Evolutionary conservation across 2,888 invertebrate species (phyloP), one percentile per base, ranked within the genome.

Genomic region (Mamestra brassicae): DNA sequence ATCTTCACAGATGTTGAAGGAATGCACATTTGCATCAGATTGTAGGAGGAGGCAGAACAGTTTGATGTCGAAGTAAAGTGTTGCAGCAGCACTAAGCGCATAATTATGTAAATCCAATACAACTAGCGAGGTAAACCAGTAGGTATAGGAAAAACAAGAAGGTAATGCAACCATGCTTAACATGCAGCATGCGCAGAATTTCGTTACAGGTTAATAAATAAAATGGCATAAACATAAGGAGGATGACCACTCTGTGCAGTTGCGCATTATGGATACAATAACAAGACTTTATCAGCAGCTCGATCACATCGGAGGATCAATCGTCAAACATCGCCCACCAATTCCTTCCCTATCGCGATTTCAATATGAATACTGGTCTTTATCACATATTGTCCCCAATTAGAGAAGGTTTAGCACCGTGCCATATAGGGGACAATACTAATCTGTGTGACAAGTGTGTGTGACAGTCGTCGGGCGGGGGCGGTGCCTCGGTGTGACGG

Each of bases 401-500:
- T 70, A 80, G 72, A 85, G 72, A 68, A 71, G 76, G 71, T 79
- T 86, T 76, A 86, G 74, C 71, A 65, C 42, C 63, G 11, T 42
- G 15, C 84, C 79, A 67, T 79, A 69, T 71, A 77, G 58, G 78
- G 83, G 64, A 86, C 87, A 83, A 83, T 85, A 78, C 69, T 83
- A 78, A 87, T 81, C 74, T 70, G 81, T 85, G 54, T 74, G 78
- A 83, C 84, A 81, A 81, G 79, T 77, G 70, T 76, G 63, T 79
- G 70, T 75, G 79, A 76, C 65, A 74, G 65, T 63, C 77, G 10
- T 77, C 71, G 69, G 78, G 83, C 70, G 85, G 85, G 76, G 89
- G 89, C 87, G 89, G 81, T 74, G 63, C 73, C 68, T 74, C 77
- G 74, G 82, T 80, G 52, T 72, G 67, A 74, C 78, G 76, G 76